phyloP scores from a whole-genome alignment of 2,113 vertebrate species.

The Merops nubicus region DNA sequence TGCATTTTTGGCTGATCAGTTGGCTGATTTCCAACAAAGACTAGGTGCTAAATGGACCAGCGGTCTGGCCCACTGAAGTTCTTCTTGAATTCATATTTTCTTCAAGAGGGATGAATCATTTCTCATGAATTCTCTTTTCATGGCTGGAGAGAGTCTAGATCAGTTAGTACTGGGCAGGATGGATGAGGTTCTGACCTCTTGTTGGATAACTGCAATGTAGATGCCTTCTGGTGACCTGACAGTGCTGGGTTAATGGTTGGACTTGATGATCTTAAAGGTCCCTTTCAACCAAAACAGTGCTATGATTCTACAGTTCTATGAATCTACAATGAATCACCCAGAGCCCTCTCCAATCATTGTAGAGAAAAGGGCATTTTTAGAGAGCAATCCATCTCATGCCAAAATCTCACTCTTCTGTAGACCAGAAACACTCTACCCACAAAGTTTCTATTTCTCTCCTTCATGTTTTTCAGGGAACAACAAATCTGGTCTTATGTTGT shows the following conservation, averaged over 20 bases:
- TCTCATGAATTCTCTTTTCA: not conserved
- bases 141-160: not conserved
- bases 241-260: too few relatives aligned
- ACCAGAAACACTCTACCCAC: not conserved
- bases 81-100: not conserved
- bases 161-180: not conserved
- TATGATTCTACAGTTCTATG: too few relatives aligned
- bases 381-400: too few relatives aligned
- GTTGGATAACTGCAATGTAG: not conserved
- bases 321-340: too few relatives aligned
- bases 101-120: not conserved
- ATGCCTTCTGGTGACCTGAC: not conserved
- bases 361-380: not conserved
- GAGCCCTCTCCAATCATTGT: not conserved
- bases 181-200: not conserved
- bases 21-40: not conserved
- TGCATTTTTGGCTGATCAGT: too few relatives aligned
- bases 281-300: too few relatives aligned
- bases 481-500: not conserved
- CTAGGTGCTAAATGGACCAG: not conserved
- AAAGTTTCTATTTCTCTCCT: not conserved
- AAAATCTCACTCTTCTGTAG: not conserved
- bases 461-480: not conserved
- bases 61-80: not conserved
- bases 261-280: too few relatives aligned